phyloP scores from a whole-genome alignment of 2,888 invertebrate genomes.

The Coenonympha arcania region DNA sequence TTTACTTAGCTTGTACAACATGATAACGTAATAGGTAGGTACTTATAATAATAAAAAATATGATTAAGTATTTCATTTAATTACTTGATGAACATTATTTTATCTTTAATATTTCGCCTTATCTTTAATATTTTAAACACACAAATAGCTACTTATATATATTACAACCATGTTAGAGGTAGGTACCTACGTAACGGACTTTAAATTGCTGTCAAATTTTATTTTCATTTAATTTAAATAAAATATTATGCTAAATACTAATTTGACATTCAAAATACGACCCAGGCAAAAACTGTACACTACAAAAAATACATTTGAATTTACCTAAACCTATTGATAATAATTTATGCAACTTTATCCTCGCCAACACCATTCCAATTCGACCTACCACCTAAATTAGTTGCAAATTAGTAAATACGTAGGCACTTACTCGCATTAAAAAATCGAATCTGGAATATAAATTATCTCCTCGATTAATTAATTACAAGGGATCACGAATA shows the following conservation, averaged over 20 bases:
- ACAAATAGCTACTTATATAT: no score
- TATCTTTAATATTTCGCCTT: no score
- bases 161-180: background rate
- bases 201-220: background rate
- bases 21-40: no score
- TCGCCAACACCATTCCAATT: background rate
- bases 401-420: background rate
- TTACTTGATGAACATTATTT: no score
- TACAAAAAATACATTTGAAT: background rate
- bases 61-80: no score
- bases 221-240: background rate
- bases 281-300: background rate
- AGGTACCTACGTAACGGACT: background rate
- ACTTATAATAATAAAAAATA: no score
- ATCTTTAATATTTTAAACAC: background rate
- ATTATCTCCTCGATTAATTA: conserved; percentile 18
- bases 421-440: conserved; percentile 1
- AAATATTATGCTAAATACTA: background rate
- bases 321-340: background rate
- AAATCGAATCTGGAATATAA: conserved; percentile 3
- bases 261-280: conserved; percentile 6
- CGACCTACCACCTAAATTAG: background rate
- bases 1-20: no score
- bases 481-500: conserved; percentile 33
- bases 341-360: conserved; percentile 2